Evolutionary conservation across 2,797 vertebrate genomes (phyloP).

Genomic region (Fringilla coelebs): DNA sequence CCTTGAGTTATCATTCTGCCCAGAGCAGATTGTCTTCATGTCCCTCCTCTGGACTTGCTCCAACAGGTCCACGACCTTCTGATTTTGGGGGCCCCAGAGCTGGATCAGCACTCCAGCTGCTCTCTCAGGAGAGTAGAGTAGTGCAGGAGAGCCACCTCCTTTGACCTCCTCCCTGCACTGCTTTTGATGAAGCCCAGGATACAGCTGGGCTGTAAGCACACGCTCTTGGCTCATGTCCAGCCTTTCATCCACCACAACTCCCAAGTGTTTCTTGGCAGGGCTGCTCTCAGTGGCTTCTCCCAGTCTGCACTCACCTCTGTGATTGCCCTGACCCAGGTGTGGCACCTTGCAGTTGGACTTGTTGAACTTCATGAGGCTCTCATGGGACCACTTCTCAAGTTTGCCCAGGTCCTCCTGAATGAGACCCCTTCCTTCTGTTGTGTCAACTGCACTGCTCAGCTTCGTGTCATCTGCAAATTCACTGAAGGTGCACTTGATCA

Average conservation of each 20-base stretch:
- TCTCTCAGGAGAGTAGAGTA: not conserved
- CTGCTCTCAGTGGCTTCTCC: not conserved
- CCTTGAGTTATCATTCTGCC: not conserved
- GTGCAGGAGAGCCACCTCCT: not conserved
- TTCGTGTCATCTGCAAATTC: not conserved
- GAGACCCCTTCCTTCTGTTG: not conserved
- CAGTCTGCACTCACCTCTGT: not conserved
- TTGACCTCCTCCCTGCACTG: rapidly evolving
- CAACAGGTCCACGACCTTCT: not conserved
- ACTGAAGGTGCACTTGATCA: not conserved
- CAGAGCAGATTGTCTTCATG: not conserved
- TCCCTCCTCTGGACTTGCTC: not conserved
- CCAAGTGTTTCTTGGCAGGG: not conserved
- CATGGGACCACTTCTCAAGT: not conserved
- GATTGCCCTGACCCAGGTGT: not conserved
- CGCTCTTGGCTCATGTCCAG: not conserved
- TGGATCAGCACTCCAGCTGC: not conserved
- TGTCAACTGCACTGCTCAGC: not conserved
- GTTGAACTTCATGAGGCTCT: not conserved
- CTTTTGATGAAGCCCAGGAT: not conserved
- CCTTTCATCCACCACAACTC: not conserved
- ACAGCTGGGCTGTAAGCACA: not conserved
- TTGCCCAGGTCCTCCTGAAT: rapidly evolving
- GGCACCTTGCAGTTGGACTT: not conserved
- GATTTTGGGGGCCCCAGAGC: not conserved